Percentiles rank a stretch among this genome's conserved stretches.
Evolutionary conservation across 1,140 invertebrate species (phyloP).

Genomic region (Pseudomyrmex sp.): DNA sequence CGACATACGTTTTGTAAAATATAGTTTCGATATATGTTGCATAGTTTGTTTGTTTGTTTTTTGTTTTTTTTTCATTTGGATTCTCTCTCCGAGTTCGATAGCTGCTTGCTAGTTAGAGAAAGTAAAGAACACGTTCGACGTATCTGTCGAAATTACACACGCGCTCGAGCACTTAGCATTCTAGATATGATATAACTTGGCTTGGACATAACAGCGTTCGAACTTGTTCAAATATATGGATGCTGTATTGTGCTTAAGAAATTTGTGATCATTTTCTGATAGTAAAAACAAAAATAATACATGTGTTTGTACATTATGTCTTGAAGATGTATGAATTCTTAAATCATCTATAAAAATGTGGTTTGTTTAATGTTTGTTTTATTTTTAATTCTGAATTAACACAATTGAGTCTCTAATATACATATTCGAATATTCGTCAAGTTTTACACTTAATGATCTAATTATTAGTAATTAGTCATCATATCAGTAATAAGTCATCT

Average conservation of each 20-base stretch:
- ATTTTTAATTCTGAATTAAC: no score
- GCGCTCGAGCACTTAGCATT: conserved; percentile 35
- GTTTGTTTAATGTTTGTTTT: no score
- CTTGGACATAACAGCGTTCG: background rate
- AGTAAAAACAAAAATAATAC: no score
- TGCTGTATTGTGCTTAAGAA: background rate
- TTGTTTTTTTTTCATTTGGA: conserved; percentile 17
- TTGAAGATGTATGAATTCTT: background rate
- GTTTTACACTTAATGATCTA: no score
- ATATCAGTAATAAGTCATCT: no score
- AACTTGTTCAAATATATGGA: background rate
- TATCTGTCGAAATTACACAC: conserved; percentile 51
- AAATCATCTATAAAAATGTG: background rate
- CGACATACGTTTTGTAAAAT: background rate
- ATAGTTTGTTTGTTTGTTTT: background rate
- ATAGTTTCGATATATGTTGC: background rate
- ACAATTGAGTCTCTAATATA: no score
- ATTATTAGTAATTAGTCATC: no score
- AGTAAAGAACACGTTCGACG: conserved; percentile 37
- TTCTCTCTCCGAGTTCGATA: background rate
- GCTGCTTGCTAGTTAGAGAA: conserved; percentile 20
- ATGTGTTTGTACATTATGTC: background rate
- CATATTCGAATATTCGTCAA: no score
- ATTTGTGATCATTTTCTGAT: no score
- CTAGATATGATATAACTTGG: conserved; percentile 6